Conservation (phyloP, 1,140 invertebrate species). For the Pissodes strobi region DNA sequence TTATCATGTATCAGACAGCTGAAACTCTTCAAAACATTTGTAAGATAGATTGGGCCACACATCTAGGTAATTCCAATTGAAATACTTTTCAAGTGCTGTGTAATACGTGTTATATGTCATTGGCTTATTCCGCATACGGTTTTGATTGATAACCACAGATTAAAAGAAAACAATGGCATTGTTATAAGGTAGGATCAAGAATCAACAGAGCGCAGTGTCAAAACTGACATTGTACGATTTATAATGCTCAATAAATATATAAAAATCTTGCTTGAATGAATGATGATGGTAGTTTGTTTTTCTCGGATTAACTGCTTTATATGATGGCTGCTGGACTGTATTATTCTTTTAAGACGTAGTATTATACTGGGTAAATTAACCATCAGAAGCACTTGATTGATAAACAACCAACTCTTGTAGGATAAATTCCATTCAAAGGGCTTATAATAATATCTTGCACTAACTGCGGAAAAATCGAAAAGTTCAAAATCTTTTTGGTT, state of each 20-base stretch:
- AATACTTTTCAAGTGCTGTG: constrained; percentile 22
- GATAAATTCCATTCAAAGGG: no score
- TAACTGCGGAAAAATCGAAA: no score
- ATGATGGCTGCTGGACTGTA: no score
- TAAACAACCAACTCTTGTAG: no score
- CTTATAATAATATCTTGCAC: no score
- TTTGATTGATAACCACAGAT: constrained; percentile 25
- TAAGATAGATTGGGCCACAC: constrained; percentile 22
- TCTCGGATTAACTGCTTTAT: no score
- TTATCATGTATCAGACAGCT: no score
- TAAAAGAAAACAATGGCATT: constrained; percentile 24
- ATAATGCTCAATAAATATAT: constrained; percentile 16
- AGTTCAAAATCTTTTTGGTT: no score
- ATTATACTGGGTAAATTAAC: no score
- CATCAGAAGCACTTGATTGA: no score
- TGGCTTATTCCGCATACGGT: constrained; percentile 12
- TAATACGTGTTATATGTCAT: constrained; percentile 18
- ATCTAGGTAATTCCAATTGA: constrained; percentile 6
- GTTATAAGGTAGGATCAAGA: constrained; percentile 16
- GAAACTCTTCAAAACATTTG: no score
- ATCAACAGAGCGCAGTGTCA: constrained; percentile 19
- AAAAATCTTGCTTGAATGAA: background rate
- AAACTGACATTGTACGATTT: constrained; percentile 22
- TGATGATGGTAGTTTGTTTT: background rate
- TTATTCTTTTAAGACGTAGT: no score